phyloP scores from a whole-genome alignment of 1,140 invertebrate species.

The Asobara japonica region DNA sequence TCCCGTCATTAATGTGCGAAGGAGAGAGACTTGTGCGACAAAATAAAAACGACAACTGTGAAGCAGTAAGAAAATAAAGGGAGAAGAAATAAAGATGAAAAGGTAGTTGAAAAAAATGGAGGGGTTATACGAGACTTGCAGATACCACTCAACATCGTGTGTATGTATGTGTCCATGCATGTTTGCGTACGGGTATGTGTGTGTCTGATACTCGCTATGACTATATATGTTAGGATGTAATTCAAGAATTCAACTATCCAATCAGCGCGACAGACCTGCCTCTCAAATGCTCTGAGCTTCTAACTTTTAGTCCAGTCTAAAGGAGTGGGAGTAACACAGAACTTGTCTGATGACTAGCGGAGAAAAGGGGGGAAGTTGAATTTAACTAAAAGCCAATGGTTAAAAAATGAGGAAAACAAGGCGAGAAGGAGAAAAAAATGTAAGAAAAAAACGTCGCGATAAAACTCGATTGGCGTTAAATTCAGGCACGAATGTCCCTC shows the following conservation, averaged over 20 bases:
- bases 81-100: conserved; percentile 24
- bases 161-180: too few relatives aligned
- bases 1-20: conserved; percentile 19
- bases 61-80: conserved; percentile 15
- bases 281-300: conserved; percentile 22
- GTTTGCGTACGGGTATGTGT: too few relatives aligned
- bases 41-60: not conserved
- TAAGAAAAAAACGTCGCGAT: not conserved
- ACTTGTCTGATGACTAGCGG: conserved; percentile 13
- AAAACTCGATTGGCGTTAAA: conserved; percentile 2
- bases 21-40: not conserved
- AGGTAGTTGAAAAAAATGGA: conserved; percentile 29
- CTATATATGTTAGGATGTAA: conserved; percentile 65
- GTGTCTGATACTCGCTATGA: conserved; percentile 39
- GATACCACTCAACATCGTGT: conserved; percentile 34
- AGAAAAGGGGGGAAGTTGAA: not conserved
- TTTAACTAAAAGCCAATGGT: not conserved
- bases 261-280: conserved; percentile 40
- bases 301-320: not conserved
- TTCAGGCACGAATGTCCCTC: too few relatives aligned
- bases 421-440: not conserved
- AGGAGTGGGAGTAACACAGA: conserved; percentile 8
- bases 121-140: not conserved
- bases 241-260: conserved; percentile 61
- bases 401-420: not conserved